Percentiles rank a stretch among this genome's conserved stretches.
Evolutionary conservation across 2,113 vertebrate species (phyloP).

Genomic region (Cryptotis parvus): DNA sequence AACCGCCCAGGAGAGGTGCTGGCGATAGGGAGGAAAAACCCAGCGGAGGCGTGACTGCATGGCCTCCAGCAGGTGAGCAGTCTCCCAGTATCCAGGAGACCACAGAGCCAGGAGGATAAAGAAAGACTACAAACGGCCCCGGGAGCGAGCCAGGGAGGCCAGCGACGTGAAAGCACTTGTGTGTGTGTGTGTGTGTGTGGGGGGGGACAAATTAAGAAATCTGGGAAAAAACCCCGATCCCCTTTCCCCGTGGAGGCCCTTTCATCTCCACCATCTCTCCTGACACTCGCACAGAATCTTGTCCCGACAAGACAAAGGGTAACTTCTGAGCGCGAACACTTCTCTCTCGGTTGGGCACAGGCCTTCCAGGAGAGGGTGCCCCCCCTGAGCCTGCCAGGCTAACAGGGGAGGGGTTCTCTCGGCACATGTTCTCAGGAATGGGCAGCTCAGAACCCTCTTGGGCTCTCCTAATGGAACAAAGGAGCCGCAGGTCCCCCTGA

Average conservation of each 20-base stretch:
- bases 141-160: too few species aligned
- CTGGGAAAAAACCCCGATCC: too few species aligned
- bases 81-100: conserved; percentile 83
- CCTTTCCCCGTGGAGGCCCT: conserved; percentile 79
- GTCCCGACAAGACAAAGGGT: conserved; percentile 67
- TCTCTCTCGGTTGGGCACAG: too few species aligned
- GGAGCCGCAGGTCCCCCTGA: background rate
- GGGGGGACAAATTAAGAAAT: conserved; percentile 80
- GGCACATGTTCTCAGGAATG: background rate
- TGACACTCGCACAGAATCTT: conserved; percentile 58
- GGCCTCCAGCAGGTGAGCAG: conserved; percentile 79
- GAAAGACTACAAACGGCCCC: too few species aligned
- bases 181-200: conserved; percentile 44
- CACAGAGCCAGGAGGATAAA: conserved; percentile 83
- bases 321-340: conserved; percentile 45
- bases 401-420: background rate
- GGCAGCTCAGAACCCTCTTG: background rate
- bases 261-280: conserved; percentile 70
- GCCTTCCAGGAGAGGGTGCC: background rate
- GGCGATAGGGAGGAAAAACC: conserved; percentile 74
- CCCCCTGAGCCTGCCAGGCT: background rate
- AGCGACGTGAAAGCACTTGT: conserved; percentile 80
- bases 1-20: conserved; percentile 79
- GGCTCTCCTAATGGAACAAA: background rate
- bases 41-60: conserved; percentile 80